Base-by-base conservation (phyloP, 2,888 invertebrate species). In the Amaurobius ferox region DNA sequence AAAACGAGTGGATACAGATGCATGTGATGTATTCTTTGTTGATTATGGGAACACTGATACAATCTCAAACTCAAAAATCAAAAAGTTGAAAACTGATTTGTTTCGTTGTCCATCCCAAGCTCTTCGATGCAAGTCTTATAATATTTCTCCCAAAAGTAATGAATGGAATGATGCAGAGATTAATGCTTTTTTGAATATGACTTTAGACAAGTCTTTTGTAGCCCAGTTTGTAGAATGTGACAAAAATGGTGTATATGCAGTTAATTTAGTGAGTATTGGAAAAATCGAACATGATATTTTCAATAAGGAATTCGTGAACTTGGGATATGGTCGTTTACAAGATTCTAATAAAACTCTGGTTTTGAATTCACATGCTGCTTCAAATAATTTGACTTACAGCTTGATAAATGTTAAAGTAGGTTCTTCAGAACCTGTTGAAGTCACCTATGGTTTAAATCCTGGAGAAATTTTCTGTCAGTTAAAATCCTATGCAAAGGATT, bases 41-140 rank as follows among this genome's bases (percentile, higher is more conserved):
- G 91, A 91, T 88, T 91, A 90, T 88, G 91, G 91, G 9, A 91
- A 91, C 81, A 88, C 89, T 13, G 90, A 90, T 74, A 70, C 62
- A 6, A 89, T 90, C 13, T 62, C 88, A 5, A 76, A 76, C 19
- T 76, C 89, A 0, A 88, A 89, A 23, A 80, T 91, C 23, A 89
- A 90, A 44, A 88, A 83, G n/a, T 81, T 91, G 1, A 88, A 88
- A n/a, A 76, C 88, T 3, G 88, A 89, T 11, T 90, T 89, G 83
- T 67, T 89, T 16, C 68, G 70, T 16, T 87, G 90, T 7, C 90
- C 90, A 6, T 87, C 88, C 19, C 89, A 91, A 77, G 90, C 90
- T n/a, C 86, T 90, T 44, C 68, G 88, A 64, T 90, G 91, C 86
- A 81, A 77, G 48, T 86, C 90, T 11, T 73, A 77, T 30, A 89